phyloP scores from a whole-genome alignment of 2,113 vertebrate species.

The Scatophagus argus region DNA sequence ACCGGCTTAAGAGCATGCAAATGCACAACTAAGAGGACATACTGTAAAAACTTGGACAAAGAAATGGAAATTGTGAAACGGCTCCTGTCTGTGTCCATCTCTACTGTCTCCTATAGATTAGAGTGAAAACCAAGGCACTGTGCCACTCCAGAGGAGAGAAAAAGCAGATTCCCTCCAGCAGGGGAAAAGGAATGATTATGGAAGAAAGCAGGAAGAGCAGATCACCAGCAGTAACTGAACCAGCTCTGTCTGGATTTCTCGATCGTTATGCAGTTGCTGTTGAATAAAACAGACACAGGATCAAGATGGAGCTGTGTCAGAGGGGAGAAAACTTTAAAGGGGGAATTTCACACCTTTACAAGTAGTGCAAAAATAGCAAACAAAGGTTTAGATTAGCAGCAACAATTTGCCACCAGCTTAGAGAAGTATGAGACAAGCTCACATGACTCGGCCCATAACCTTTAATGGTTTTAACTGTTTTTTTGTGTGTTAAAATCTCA shows the following conservation, averaged over 20 bases:
- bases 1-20: background rate
- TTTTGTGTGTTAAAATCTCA: background rate
- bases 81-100: background rate
- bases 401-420: background rate
- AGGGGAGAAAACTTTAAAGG: background rate
- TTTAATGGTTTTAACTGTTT: background rate
- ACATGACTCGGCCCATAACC: conserved; percentile 4
- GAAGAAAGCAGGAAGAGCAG: background rate
- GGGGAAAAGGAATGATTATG: background rate
- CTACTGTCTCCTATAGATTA: background rate
- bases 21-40: background rate
- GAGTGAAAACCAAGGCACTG: background rate
- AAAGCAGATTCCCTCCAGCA: conserved; percentile 3
- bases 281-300: conserved; percentile 1
- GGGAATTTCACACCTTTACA: background rate
- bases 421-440: background rate
- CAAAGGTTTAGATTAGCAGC: conserved; percentile 31
- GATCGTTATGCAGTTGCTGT: background rate
- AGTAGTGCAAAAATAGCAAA: conserved; percentile 33
- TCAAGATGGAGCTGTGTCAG: background rate
- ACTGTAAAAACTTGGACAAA: background rate
- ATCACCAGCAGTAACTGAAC: background rate
- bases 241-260: background rate
- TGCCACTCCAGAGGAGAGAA: background rate
- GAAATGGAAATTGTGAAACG: background rate